Conservation (phyloP, 2,888 invertebrate genomes). For the Scelioninae gen. 2 region DNA sequence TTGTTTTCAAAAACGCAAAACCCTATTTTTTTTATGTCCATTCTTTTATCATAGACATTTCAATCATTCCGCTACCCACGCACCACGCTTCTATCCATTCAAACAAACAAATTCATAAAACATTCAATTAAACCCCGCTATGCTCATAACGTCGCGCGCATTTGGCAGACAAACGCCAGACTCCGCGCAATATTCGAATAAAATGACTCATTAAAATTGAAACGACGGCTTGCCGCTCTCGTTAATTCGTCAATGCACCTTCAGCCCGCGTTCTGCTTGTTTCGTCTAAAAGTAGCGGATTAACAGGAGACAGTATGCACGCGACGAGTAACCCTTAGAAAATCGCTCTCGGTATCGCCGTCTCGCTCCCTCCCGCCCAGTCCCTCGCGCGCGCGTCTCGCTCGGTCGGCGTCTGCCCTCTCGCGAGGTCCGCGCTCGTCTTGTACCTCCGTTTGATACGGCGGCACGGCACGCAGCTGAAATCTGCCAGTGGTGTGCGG, state of each 20-base stretch:
- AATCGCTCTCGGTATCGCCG: conserved; percentile 60
- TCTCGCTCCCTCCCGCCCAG: conserved; percentile 30
- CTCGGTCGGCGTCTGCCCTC: conserved; percentile 50
- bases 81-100: too few relatives aligned
- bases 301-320: conserved; percentile 16
- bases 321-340: conserved; percentile 20
- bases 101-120: too few relatives aligned
- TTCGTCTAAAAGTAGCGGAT: conserved; percentile 20
- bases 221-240: not conserved
- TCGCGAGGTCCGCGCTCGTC: conserved; percentile 52
- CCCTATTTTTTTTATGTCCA: too few relatives aligned
- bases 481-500: conserved; percentile 72
- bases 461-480: conserved; percentile 61
- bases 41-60: too few relatives aligned
- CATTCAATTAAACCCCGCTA: too few relatives aligned
- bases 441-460: conserved; percentile 47
- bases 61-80: too few relatives aligned
- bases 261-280: not conserved
- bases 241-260: not conserved
- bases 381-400: conserved; percentile 42
- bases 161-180: not conserved
- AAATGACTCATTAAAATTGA: not conserved
- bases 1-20: too few relatives aligned
- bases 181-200: not conserved
- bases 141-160: too few relatives aligned